Conservation (phyloP, 2,797 vertebrate genomes). For the Anomalospiza imberbis region DNA sequence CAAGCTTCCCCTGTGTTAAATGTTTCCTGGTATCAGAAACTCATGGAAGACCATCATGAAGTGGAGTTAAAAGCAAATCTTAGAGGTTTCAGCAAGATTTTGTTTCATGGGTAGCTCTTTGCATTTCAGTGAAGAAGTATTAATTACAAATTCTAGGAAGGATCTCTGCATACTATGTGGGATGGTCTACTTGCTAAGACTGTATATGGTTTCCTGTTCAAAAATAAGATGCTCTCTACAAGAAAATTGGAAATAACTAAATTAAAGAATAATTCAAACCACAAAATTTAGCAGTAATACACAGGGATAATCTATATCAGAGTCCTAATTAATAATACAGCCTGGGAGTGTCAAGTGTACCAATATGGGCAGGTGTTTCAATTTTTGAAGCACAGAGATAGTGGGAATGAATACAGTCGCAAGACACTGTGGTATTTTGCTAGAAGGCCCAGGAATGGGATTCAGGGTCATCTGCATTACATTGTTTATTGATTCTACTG, state of each 20-base stretch:
- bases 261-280: background rate
- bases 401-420: background rate
- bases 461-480: background rate
- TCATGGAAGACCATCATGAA: background rate
- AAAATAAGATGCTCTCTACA: background rate
- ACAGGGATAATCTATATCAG: background rate
- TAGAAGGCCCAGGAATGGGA: background rate
- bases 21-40: background rate
- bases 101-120: background rate
- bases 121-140: background rate
- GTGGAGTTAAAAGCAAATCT: background rate
- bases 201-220: background rate
- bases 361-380: background rate
- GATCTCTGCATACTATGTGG: background rate
- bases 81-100: background rate
- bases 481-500: background rate
- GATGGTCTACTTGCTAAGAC: background rate
- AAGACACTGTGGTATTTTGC: background rate
- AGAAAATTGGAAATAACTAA: background rate
- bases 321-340: background rate
- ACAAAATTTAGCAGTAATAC: background rate
- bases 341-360: background rate
- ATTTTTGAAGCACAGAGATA: background rate
- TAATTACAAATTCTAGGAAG: background rate
- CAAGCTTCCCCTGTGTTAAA: background rate